Base-by-base conservation (phyloP, 2,113 vertebrate genomes). In the Elachura formosa region DNA sequence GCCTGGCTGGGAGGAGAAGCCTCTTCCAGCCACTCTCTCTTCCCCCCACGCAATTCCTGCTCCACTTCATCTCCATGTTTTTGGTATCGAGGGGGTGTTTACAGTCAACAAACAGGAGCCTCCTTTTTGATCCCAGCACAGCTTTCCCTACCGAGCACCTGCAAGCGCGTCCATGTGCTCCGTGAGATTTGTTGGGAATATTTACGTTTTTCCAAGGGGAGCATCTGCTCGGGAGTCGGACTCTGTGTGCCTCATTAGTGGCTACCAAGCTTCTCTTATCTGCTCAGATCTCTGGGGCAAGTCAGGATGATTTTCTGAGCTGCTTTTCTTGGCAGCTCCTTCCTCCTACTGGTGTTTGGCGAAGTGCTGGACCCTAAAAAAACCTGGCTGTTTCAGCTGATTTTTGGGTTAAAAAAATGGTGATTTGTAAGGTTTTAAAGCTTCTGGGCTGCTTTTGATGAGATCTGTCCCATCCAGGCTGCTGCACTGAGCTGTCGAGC, bases 101-200 rank as follows among this genome's bases (percentile, higher is more conserved):
- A 90, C 90, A 95, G 94, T 74, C 93, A 96, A 93, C 94, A 92
- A 20, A 12, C 11, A 18, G 26, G 62, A 62, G 56, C 48, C 78
- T 79, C 38, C 64, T 36, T 16, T 96, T 92, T 94, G 93, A 94
- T 96, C 94, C 94, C 24, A 3, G 41, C 41, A 43, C 41, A 43
- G 20, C 88, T 2, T 10, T 58, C 55, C 9, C 33, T 31, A 75
- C 63, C 25, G 38, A 87, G 93, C 96, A 92, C 88, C 94, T 95
- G 95, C n/a, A 14, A 25, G 31, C 0, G 6, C 38, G 3, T 38
- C 80, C 25, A 0, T 13, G 41, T 7, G 49, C 71, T 77, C 24
- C 15, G 0, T 36, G 49, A 10, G 58, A 2, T 54, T 58, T 11
- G 10, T 38, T 5, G 76, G 89, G 93, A 93, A 43, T 75, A 71